A percentile compares a stretch with the other conserved stretches of the same genome.
These are phyloP conservation scores for Halcyon smyrnensis DNA, from an alignment of 2,797 vertebrate species.

Conservation along the genomic window DNA sequence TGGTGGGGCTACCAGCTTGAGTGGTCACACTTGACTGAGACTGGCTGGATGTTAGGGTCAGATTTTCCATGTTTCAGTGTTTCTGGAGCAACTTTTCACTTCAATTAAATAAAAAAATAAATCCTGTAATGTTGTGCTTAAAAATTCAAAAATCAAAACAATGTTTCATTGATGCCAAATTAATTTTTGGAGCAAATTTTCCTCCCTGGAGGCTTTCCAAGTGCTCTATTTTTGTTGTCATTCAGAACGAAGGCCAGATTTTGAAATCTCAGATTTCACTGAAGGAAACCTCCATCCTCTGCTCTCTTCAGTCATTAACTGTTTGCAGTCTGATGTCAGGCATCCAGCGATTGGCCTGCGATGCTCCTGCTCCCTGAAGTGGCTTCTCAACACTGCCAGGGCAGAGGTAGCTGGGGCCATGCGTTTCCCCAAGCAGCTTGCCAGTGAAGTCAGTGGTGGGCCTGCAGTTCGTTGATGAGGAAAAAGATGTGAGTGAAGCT, in stretches of 20 bases:
- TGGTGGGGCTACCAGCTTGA: neutral
- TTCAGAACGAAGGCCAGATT: neutral
- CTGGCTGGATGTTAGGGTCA: neutral
- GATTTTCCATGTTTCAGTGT: neutral
- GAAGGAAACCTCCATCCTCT: neutral
- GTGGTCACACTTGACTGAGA: neutral
- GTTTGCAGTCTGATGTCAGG: rapidly evolving
- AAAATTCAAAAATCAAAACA: neutral
- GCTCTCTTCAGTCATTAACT: neutral
- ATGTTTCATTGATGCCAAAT: neutral
- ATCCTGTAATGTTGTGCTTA: neutral
- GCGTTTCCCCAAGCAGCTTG: neutral
- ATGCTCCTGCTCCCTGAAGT: neutral
- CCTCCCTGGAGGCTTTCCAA: neutral
- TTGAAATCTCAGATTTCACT: constrained; percentile 19
- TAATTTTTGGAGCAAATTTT: constrained; percentile 13
- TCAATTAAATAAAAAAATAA: neutral
- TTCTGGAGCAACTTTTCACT: constrained; percentile 5
- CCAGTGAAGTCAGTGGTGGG: neutral
- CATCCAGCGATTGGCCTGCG: rapidly evolving
- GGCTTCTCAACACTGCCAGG: neutral
- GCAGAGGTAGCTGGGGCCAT: neutral
- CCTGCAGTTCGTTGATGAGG: neutral
- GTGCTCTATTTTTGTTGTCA: neutral
- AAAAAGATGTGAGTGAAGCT: neutral